These are phyloP conservation scores for Streptopelia turtur DNA, from an alignment of 2,797 vertebrate species.

Conservation along the genomic window DNA sequence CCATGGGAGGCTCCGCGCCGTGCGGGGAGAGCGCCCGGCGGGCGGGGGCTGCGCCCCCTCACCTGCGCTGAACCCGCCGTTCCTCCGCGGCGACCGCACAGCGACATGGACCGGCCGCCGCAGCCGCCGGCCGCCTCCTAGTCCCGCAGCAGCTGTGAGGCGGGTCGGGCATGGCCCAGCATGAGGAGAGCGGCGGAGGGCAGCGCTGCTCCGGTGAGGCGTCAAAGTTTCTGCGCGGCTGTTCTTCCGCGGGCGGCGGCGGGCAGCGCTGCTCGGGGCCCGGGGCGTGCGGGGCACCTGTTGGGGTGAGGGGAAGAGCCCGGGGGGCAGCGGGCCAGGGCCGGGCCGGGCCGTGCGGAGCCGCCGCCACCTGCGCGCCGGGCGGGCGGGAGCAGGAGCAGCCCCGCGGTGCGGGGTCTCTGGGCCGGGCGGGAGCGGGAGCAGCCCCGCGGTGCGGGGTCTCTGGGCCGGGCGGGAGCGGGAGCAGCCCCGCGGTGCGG, in stretches of 20 bases:
- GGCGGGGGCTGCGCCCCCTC: neutral
- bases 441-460: too few species aligned
- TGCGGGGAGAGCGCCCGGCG: neutral
- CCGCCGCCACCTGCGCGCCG: neutral
- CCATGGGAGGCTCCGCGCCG: neutral
- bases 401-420: neutral
- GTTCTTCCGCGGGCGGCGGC: neutral
- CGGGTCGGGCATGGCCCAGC: constrained; percentile 42
- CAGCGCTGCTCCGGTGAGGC: constrained; percentile 38
- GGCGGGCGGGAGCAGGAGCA: neutral
- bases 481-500: neutral
- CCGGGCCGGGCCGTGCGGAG: neutral
- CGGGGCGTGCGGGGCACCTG: neutral
- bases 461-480: neutral
- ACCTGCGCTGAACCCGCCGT: neutral
- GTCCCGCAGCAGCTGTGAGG: neutral
- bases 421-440: too few species aligned
- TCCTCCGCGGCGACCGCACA: neutral
- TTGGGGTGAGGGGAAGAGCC: neutral
- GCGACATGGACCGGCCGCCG: neutral
- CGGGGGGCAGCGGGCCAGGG: neutral
- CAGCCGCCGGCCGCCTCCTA: constrained; percentile 17
- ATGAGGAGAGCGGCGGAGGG: neutral
- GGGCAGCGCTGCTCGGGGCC: neutral
- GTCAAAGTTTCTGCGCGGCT: neutral